These are phyloP conservation scores for Deladenus siricidicola DNA, from an alignment of 2,888 invertebrate genomes.

Conservation along the genomic window DNA sequence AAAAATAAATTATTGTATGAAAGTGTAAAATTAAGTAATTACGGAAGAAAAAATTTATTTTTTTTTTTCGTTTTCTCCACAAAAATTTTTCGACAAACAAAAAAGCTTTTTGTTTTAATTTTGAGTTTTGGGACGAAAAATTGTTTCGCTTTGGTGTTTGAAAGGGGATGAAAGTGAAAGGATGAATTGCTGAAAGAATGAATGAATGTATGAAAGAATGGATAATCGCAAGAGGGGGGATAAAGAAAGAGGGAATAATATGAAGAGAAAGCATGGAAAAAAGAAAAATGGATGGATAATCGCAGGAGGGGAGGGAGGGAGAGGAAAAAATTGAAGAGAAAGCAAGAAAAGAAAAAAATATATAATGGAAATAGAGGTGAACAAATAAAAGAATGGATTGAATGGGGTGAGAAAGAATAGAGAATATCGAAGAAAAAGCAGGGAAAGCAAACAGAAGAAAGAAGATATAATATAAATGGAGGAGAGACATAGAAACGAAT, in stretches of 20 bases:
- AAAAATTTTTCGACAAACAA: no score
- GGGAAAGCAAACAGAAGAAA: background rate
- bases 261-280: background rate
- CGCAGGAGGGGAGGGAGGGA: no score
- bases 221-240: background rate
- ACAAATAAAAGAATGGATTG: background rate
- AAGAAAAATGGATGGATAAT: background rate
- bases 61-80: background rate
- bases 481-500: no score
- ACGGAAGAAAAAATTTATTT: background rate
- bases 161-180: no score
- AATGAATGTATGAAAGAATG: background rate
- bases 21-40: background rate
- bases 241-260: background rate
- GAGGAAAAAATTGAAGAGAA: background rate
- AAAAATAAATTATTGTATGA: background rate
- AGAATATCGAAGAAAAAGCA: background rate
- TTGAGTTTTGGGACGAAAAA: no score
- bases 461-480: background rate
- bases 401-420: background rate
- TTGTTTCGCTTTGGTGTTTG: no score
- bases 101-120: no score
- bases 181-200: background rate
- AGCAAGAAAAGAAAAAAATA: background rate
- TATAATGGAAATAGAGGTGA: background rate